Percentiles rank a stretch among this genome's conserved stretches.
These are phyloP conservation scores for Nothoprocta perdicaria DNA, from an alignment of 2,113 vertebrate species.

Conservation along the genomic window DNA sequence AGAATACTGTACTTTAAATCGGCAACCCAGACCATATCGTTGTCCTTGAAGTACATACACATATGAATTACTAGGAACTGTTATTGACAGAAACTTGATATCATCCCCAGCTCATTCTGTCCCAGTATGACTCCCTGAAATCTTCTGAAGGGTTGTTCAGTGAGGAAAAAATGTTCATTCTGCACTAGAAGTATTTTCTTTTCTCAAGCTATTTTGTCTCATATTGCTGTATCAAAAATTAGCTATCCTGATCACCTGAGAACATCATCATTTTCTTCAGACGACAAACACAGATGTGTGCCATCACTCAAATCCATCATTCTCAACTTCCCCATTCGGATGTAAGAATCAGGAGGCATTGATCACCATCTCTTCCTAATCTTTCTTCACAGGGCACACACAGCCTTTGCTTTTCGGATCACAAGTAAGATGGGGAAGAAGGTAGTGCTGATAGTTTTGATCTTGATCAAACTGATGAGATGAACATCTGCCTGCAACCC, in stretches of 20 bases:
- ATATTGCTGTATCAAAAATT: background rate
- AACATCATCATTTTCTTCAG: background rate
- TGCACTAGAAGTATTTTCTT: background rate
- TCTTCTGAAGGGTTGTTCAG: conserved; percentile 9
- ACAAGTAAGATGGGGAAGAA: background rate
- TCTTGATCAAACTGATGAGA: background rate
- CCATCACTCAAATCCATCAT: background rate
- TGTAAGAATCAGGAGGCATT: background rate
- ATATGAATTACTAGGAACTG: conserved; percentile 20
- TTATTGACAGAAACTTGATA: conserved; percentile 31
- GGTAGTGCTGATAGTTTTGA: background rate
- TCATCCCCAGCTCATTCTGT: background rate
- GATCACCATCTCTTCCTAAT: background rate
- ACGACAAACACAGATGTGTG: background rate
- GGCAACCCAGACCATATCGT: background rate
- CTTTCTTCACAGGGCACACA: background rate
- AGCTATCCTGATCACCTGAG: background rate
- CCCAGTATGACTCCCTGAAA: conserved; percentile 30
- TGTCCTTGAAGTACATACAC: background rate
- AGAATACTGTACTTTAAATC: background rate
- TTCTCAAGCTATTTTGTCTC: background rate
- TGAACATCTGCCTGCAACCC: background rate
- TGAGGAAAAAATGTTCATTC: background rate
- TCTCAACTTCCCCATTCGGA: background rate
- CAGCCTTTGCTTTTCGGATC: background rate